Evolutionary conservation across 2,888 invertebrate species (phyloP).

Genomic region (Thymelicus acteon): DNA sequence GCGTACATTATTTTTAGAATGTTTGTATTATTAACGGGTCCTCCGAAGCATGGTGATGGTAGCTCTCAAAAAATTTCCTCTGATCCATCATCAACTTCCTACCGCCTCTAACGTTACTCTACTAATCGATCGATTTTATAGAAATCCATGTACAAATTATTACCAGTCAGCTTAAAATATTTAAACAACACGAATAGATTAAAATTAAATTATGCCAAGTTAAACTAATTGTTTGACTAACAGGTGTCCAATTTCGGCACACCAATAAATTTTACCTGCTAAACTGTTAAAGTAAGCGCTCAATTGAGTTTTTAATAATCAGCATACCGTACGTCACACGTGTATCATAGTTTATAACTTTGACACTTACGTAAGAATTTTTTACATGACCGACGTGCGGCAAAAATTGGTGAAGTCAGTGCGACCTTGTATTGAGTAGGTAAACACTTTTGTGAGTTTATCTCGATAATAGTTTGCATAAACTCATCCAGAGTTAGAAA

Average conservation of each 20-base stretch:
- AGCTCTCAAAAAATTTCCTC: no score
- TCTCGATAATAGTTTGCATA: conserved; percentile 3
- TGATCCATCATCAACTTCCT: no score
- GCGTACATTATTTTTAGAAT: no score
- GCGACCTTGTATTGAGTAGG: conserved; percentile 38
- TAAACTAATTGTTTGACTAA: conserved; percentile 20
- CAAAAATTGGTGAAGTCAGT: conserved; percentile 50
- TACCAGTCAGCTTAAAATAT: no score
- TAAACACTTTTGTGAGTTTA: conserved; percentile 13
- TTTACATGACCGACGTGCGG: conserved; percentile 50
- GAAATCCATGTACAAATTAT: no score
- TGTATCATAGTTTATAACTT: conserved; percentile 47
- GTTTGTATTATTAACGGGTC: no score
- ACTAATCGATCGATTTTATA: no score
- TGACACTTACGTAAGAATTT: conserved; percentile 70
- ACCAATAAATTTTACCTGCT: conserved; percentile 11
- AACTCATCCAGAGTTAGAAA: neutral
- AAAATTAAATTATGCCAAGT: no score
- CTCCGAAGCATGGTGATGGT: no score
- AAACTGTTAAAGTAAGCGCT: neutral
- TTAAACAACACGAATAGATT: no score
- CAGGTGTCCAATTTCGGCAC: conserved; percentile 9
- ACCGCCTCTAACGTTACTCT: no score
- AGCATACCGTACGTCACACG: conserved; percentile 29
- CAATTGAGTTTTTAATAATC: conserved; percentile 14